Base-by-base conservation (phyloP, 2,113 vertebrate genomes). In the Fulmarus glacialis region DNA sequence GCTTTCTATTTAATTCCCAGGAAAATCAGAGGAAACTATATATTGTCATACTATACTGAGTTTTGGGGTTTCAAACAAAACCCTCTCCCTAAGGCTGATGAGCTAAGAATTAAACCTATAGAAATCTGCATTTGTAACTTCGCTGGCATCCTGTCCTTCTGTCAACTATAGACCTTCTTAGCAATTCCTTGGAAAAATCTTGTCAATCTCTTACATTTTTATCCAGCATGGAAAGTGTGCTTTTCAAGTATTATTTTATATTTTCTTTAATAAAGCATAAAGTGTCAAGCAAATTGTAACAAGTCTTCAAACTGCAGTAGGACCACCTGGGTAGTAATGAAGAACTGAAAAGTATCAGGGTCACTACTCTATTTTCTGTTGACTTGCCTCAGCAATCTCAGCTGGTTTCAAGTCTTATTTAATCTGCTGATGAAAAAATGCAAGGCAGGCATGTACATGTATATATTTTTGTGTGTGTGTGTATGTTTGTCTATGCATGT, bases 381-480 rank as follows among this genome's bases (percentile, higher is more conserved):
- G 12, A 42, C 32, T 64, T 60, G 6, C 67, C 60, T 78, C 12
- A 4, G 30, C 22, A 92, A 2, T 59, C 82, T 63, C 67, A 19
- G 4, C 7, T 67, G 17, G 78, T 92, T 92, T 83, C 38, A 82
- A 56, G 8, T 42, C 50, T 59, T 74, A 29, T 7, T 12, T 5
- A 55, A 3, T 32, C 23, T 56, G 16, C 6, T 40, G 64, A 60
- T 53, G 15, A 32, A 95, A 52, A 87, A 72, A 68, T 53, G 9
- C 21, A 84, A 67, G 27, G 56, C 27, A 79, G 40, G 22, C 6
- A 0, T 17, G 3, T 47, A 56, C 45, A 26, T 0, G 0, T 42
- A 24, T 64, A 36, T 80, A 80, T 89, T 36, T 82, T 4, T 63
- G 3, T 20, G 23, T 45, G 11, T 45, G 11, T 53, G 30, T 9